Evolutionary conservation across 2,888 invertebrate genomes (phyloP).

Genomic region (Metacarcinus magister): DNA sequence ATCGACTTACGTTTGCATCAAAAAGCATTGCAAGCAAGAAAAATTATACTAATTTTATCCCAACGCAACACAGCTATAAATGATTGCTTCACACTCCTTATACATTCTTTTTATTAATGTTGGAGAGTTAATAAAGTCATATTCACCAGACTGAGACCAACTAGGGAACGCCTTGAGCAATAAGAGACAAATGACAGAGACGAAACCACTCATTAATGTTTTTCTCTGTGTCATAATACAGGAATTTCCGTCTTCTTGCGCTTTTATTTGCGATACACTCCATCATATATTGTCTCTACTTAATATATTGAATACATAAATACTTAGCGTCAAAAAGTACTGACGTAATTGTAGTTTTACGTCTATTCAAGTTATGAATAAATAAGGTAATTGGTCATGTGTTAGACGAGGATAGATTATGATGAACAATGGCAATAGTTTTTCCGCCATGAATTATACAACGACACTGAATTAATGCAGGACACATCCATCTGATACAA

Average conservation of each 20-base stretch:
- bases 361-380: neutral
- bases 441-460: neutral
- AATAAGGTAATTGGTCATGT: neutral
- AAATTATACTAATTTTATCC: neutral
- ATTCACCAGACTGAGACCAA: neutral
- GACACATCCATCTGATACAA: neutral
- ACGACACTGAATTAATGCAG: neutral
- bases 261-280: conserved; percentile 2
- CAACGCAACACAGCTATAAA: neutral
- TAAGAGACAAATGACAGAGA: neutral
- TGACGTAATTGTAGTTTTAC: neutral
- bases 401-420: neutral
- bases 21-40: neutral
- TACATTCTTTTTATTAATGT: neutral
- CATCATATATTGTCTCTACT: neutral
- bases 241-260: neutral
- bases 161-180: neutral
- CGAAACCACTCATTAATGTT: neutral
- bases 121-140: neutral
- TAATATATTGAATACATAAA: neutral
- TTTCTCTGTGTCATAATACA: neutral
- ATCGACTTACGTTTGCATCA: neutral
- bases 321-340: neutral
- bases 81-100: neutral
- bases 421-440: neutral